Evolutionary conservation across 2,888 invertebrate genomes (phyloP).

Genomic region (Thelaira solivaga): DNA sequence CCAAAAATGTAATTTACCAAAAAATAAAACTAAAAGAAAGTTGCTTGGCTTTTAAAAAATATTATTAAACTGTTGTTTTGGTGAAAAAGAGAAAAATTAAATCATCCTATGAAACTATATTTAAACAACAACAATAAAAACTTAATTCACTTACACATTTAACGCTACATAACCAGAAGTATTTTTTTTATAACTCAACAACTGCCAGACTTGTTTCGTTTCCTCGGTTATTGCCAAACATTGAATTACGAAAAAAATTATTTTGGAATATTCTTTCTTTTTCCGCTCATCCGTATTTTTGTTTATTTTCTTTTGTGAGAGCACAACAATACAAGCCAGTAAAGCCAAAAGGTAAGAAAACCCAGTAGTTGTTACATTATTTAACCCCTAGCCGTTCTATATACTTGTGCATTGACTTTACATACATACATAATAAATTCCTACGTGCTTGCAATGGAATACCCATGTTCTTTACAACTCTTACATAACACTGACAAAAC

Average conservation of each 20-base stretch:
- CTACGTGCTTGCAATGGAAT: no score
- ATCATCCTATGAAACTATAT: conserved; percentile 39
- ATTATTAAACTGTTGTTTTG: conserved; percentile 4
- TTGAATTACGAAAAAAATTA: conserved; percentile 9
- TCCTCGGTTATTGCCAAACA: conserved; percentile 5
- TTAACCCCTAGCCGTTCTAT: conserved; percentile 36
- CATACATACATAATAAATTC: no score
- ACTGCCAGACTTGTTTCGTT: conserved; percentile 46
- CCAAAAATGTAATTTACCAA: not conserved
- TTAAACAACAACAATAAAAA: conserved; percentile 9
- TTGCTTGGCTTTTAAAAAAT: conserved; percentile 13
- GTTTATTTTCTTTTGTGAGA: conserved; percentile 34
- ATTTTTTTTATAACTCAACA: conserved; percentile 20
- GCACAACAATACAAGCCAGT: conserved; percentile 15
- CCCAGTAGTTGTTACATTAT: conserved; percentile 36
- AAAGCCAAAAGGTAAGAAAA: conserved; percentile 39
- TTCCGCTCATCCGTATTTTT: conserved; percentile 48
- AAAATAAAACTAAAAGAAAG: conserved; percentile 50
- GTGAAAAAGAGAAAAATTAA: conserved; percentile 33
- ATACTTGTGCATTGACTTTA: no score
- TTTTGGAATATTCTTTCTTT: conserved; percentile 53
- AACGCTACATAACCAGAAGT: conserved; percentile 35
- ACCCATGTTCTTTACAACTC: no score
- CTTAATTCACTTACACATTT: not conserved
- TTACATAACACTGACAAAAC: no score